Base-by-base conservation (phyloP, 2,888 invertebrate genomes). In the Aspidapion aeneum region DNA sequence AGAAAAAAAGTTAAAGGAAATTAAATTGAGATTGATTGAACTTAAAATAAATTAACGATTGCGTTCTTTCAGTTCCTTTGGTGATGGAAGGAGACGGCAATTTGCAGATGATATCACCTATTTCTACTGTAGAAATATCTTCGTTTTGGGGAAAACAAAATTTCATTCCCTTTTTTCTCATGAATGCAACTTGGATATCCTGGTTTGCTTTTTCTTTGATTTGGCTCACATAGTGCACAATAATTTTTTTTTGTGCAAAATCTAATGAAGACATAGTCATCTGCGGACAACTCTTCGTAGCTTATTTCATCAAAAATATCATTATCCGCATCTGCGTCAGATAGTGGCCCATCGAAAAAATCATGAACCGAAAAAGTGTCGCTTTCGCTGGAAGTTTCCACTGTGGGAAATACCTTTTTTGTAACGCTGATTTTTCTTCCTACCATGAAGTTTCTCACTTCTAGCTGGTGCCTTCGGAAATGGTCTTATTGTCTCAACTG, bases 401-500 rank as follows among this genome's bases (percentile, higher is more conserved):
- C 49, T 20, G 9, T 18, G n/a, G 58, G 19, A 18, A 58, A 19
- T 54, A 48, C 59, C 17, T 60, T 21, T 20, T 60, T 35, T 18
- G 48, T 63, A 20, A 51, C 56, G 16, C 56, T 60, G 22, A 9
- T 49, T 52, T 59, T 35, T 63, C 35, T 63, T 63, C 20, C 63
- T 35, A 22, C 60, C 60, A 56, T 52, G 60, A 49, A 56, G 55
- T 3, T 60, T 63, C 19, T 60, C 49, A 18, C 9, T 55, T 60
- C 63, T 62, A 49, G 56, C 17, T 59, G 59, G 18, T 35, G 58
- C 59, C 49, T 59, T 63, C 12, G 55, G 63, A 48, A 55, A 63
- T 52, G 59, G 59, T 16, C 59, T 22, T 49, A 59, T 49, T 21
- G 48, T 7, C 22, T 61, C 35, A 3, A 7, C 35, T 35, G 35